These are phyloP conservation scores for fruit fly (Drosophila melanogaster) DNA, from an alignment of 1,140 invertebrate genomes.

Conservation along the genomic window DNA sequence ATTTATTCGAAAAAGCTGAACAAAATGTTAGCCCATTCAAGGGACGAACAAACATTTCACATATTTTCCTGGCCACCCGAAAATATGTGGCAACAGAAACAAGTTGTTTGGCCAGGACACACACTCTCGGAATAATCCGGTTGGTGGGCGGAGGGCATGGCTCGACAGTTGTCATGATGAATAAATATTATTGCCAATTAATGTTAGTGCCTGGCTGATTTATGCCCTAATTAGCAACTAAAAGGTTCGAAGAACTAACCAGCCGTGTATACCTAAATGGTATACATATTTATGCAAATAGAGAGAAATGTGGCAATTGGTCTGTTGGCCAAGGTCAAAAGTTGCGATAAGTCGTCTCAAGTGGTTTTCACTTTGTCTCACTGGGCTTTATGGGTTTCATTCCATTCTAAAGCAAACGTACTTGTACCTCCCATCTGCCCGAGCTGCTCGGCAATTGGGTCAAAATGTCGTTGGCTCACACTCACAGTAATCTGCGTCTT, in stretches of 20 bases:
- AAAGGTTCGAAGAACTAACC: background rate
- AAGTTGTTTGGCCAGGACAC: slow-evolving; percentile 1
- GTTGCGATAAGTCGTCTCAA: slow-evolving; percentile 4
- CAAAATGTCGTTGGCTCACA: slow-evolving; percentile 7
- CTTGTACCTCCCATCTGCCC: background rate
- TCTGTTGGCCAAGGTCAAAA: background rate
- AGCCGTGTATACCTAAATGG: background rate
- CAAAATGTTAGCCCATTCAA: background rate
- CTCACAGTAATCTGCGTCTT: slow-evolving; percentile 11
- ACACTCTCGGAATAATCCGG: background rate
- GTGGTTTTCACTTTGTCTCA: slow-evolving; percentile 4
- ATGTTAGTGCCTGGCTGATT: slow-evolving; percentile 1
- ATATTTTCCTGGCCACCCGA: background rate
- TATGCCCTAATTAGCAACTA: background rate
- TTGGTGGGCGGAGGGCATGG: background rate
- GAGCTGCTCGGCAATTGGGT: slow-evolving; percentile 11
- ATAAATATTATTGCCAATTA: slow-evolving; percentile 10
- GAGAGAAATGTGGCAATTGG: background rate
- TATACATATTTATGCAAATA: background rate
- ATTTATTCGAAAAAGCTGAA: background rate
- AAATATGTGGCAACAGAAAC: slow-evolving; percentile 3
- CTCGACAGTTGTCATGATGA: background rate
- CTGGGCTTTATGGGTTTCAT: background rate
- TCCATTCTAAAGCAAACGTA: background rate
- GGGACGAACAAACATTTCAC: background rate